These are phyloP conservation scores for Helostoma temminkii DNA, from an alignment of 2,797 vertebrate species.

Conservation along the genomic window DNA sequence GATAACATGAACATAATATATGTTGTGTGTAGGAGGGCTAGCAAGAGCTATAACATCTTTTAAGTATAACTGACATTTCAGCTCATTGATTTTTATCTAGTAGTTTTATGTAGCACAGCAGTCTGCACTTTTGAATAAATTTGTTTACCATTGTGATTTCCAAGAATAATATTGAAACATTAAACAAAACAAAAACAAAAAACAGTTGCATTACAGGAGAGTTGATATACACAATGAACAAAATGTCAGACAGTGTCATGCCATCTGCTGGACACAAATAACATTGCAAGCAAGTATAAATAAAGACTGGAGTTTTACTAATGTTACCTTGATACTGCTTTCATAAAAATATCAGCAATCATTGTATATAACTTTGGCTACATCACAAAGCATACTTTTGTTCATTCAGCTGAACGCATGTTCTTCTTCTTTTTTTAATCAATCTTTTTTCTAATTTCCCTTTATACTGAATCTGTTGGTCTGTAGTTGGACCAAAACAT, in stretches of 20 bases:
- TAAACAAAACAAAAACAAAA: neutral
- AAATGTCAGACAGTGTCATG: constrained; percentile 3
- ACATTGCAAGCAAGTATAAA: neutral
- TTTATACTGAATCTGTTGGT: too few species aligned
- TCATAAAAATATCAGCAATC: constrained; percentile 1
- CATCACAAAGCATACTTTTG: neutral
- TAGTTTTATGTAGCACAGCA: neutral
- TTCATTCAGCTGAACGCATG: neutral
- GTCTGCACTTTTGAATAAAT: neutral
- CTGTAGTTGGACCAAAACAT: neutral
- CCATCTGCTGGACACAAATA: constrained; percentile 56
- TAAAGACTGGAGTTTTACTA: neutral
- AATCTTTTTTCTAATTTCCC: neutral
- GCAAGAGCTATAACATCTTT: neutral
- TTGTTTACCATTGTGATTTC: neutral
- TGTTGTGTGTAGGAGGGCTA: neutral
- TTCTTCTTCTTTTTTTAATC: too few species aligned
- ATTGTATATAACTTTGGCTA: neutral
- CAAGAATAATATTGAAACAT: neutral
- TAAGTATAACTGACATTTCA: neutral
- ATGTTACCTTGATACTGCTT: neutral
- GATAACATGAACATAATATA: neutral
- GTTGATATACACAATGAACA: neutral
- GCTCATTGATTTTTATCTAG: neutral
- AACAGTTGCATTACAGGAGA: neutral